Evolutionary conservation across 2,797 vertebrate genomes (phyloP), one percentile per base, ranked within the genome.

Genomic region (Syndactyla subalaris): DNA sequence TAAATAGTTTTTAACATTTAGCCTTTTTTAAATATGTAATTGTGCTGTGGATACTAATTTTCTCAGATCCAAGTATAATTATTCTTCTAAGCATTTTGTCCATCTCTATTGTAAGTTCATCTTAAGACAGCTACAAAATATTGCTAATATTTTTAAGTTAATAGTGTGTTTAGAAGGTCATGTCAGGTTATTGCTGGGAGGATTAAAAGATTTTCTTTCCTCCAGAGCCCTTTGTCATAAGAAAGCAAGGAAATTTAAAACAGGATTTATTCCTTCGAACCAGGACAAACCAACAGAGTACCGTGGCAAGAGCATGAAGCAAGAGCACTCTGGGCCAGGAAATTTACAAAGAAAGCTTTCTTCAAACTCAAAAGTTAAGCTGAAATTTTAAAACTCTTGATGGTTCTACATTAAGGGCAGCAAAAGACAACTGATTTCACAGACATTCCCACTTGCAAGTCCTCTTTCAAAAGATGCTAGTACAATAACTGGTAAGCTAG

Each of bases 231-330:
- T 95, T 86, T 98, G 95, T 97, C 97, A 92, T 94, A 97, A 98
- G 96, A 97, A 97, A 97, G 97, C 94, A 95, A 97, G 95, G 95
- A 96, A 96, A 97, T 90, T 81, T 98, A 97, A 98, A 98, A 98
- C 97, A 98, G 98, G 97, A 98, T 98, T 98, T 98, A 98, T 96
- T 97, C 96, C 96, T 96, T 86, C 88, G 71, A 97, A 94, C 91
- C 73, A 4, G 89, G 96, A 97, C 95, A 97, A 96, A 93, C 94
- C 95, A 95, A 94, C 39, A 93, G 94, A 96, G 66, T 93, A 95
- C 94, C 85, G 59, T 96, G 79, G 88, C 85, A 96, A 96, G 91
- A 95, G 81, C 80, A 91, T 90, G 95, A 92, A 96, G 96, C 94
- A 96, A 95, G 94, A 97, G 84, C 55, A 97, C 93, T 94, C 95